These are phyloP conservation scores for Muricea muricata DNA, from an alignment of 92 coral and sea anemone genomes.

Conservation along the genomic window DNA sequence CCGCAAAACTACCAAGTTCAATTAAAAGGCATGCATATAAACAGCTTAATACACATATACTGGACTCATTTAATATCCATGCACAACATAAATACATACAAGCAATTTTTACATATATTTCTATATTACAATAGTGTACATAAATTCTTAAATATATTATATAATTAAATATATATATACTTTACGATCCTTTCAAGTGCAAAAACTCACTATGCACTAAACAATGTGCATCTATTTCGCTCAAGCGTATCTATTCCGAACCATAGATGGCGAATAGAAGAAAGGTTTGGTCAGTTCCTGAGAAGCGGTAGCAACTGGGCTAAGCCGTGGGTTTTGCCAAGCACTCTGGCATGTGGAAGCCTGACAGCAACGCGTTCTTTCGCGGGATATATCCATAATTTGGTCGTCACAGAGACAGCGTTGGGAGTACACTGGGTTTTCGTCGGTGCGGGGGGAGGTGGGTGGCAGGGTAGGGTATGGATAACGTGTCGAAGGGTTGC, in stretches of 20 bases:
- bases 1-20: no score
- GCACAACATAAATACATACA: neutral
- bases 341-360: neutral
- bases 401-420: slow-evolving; percentile 41
- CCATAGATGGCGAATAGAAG: slow-evolving; percentile 10
- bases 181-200: neutral
- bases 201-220: neutral
- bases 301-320: neutral
- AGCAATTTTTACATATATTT: neutral
- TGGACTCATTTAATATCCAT: neutral
- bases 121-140: neutral
- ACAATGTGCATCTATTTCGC: neutral
- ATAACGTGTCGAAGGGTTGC: neutral
- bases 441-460: slow-evolving; percentile 1
- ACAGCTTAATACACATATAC: neutral
- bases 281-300: slow-evolving; percentile 19
- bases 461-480: neutral
- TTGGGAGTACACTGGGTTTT: slow-evolving; percentile 2
- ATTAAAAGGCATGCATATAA: no score
- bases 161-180: slow-evolving; percentile 4
- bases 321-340: neutral
- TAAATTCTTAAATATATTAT: neutral
- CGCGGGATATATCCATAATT: neutral
- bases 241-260: slow-evolving; percentile 15
- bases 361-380: neutral